Evolutionary conservation across 1,140 invertebrate genomes (phyloP).

Genomic region (Lepidurus packardi): DNA sequence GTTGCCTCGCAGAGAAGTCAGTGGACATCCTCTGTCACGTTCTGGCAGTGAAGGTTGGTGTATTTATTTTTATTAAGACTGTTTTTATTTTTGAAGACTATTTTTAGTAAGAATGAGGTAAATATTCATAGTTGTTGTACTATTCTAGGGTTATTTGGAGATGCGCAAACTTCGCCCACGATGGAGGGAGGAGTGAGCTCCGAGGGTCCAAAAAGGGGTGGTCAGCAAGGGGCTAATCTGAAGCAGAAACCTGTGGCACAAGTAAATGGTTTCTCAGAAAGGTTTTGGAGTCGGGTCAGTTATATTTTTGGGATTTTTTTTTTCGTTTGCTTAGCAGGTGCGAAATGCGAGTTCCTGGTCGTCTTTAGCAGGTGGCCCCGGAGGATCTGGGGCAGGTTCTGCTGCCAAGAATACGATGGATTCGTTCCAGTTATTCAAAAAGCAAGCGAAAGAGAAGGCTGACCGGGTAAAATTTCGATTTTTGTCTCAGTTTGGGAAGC

Average conservation of each 20-base stretch:
- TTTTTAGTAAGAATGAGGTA: neutral
- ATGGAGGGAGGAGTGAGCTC: neutral
- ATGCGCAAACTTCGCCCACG: neutral
- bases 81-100: no score
- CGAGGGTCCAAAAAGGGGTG: neutral
- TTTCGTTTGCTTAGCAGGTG: slow-evolving; percentile 57
- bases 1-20: neutral
- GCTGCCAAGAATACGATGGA: slow-evolving; percentile 46
- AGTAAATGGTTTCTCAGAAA: neutral
- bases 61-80: neutral
- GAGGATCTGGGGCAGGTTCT: slow-evolving; percentile 30
- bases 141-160: neutral
- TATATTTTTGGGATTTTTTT: neutral
- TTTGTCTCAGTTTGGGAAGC: neutral
- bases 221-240: neutral
- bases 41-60: neutral
- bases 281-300: neutral
- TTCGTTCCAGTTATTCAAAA: slow-evolving; percentile 78
- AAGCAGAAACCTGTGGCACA: neutral
- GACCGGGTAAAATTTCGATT: slow-evolving; percentile 57
- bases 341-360: slow-evolving; percentile 92
- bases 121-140: neutral
- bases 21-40: neutral
- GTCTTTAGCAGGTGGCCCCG: slow-evolving; percentile 66
- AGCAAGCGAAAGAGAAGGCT: slow-evolving; percentile 89